Percentiles rank a stretch among this genome's conserved stretches.
Evolutionary conservation across 2,113 vertebrate species (phyloP).

Genomic region (Suncus etruscus): DNA sequence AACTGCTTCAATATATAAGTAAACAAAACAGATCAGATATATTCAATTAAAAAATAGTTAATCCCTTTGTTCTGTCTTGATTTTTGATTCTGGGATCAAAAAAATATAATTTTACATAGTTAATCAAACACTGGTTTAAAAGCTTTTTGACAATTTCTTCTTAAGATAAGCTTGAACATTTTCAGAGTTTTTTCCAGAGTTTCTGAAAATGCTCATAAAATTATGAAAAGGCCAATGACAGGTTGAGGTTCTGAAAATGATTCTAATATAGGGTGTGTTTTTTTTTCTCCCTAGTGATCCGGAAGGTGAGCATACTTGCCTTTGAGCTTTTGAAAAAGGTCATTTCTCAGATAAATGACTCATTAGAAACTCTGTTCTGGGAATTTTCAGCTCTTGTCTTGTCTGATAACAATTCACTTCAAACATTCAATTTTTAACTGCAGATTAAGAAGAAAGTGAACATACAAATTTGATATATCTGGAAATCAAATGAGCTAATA

Average conservation of each 20-base stretch:
- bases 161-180: neutral
- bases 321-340: constrained; percentile 4
- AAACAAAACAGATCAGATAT: too few species aligned
- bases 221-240: neutral
- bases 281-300: neutral
- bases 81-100: neutral
- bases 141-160: neutral
- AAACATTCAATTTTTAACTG: neutral
- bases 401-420: neutral
- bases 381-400: constrained; percentile 1
- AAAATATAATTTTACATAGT: neutral
- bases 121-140: neutral
- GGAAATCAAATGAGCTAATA: neutral
- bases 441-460: neutral
- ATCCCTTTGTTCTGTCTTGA: neutral
- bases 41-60: neutral
- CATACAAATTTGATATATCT: neutral
- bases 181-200: neutral
- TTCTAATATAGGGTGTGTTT: neutral
- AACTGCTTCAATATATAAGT: too few species aligned
- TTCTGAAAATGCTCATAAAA: neutral
- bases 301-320: neutral
- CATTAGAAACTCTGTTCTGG: neutral
- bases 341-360: neutral
- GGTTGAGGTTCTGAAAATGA: neutral